These are phyloP conservation scores for Zosterops hypoxanthus DNA, from an alignment of 2,113 vertebrate genomes.

Conservation along the genomic window DNA sequence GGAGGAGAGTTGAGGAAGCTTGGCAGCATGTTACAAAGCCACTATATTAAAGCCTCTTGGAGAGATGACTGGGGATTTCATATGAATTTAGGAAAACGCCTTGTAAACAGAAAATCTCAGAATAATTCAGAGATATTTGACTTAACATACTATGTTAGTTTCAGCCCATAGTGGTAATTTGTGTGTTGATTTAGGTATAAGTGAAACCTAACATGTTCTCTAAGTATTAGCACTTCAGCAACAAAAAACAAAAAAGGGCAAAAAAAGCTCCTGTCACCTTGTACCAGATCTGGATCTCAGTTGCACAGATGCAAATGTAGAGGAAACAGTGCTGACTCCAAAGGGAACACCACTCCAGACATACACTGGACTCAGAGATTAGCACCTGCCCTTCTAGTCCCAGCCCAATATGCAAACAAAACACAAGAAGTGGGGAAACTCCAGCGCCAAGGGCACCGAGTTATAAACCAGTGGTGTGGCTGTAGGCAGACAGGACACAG, in stretches of 20 bases:
- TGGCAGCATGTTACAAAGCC: rapidly evolving
- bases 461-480: background rate
- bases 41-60: background rate
- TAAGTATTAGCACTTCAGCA: background rate
- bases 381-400: background rate
- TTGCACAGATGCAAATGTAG: background rate
- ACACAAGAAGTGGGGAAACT: background rate
- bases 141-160: background rate
- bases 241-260: background rate
- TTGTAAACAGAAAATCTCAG: slow-evolving; percentile 16
- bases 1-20: background rate
- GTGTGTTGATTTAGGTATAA: background rate
- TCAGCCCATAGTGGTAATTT: background rate
- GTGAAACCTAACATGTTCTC: background rate
- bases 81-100: background rate
- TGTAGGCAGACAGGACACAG: background rate
- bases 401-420: background rate
- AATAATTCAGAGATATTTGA: background rate
- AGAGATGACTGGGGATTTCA: background rate
- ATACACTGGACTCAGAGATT: background rate
- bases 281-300: background rate
- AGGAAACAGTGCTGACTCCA: background rate
- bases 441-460: background rate
- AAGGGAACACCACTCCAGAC: background rate
- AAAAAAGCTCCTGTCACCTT: background rate